Base-by-base conservation (phyloP, 2,113 vertebrate genomes). In the Echinops telfairi region DNA sequence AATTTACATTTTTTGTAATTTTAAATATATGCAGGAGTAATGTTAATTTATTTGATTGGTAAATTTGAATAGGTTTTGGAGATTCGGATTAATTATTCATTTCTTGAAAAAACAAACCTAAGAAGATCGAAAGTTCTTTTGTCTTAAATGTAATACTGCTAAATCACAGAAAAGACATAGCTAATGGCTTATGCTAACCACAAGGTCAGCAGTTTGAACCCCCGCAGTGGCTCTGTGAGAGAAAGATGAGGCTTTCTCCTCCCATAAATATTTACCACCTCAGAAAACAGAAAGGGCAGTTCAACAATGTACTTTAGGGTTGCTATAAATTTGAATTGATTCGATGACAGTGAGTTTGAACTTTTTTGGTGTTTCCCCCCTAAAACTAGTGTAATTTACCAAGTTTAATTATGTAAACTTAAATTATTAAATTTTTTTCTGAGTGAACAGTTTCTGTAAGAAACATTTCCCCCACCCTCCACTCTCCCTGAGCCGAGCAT, bases 341-440 rank as follows among this genome's bases (percentile, higher is more conserved):
- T 53, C 12, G 47, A 53, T 53, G 47, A 14, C 47, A 53, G 47
- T 53, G 47, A 53, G 47, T 8, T 53, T 53, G 47, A 53, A 6
- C 12, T 8, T 53, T 53, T 53, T 53, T 53, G 47, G 47, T 53
- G 47, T 53, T 14, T 53, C 10, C 47, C 89, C 81, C 84, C 70
- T 83, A 82, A 62, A 68, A 73, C 38, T 77, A 77, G 10, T 62
- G 14, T 79, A 22, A 88, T 81, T 95, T 88, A 23, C 40, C 84
- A 80, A 85, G 77, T 66, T 86, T 33, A 84, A 73, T 33, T 83
- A 62, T 76, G 47, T 86, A 36, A 83, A 53, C 22, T 70, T 89
- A 31, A 57, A 64, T 83, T 85, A 47, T 43, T 94, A 88, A 88
- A 60, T 57, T 94, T 43, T 53, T 83, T 81, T 81, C 77, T 95